phyloP scores from a whole-genome alignment of 2,888 invertebrate genomes.

The Chironomus tentans region DNA sequence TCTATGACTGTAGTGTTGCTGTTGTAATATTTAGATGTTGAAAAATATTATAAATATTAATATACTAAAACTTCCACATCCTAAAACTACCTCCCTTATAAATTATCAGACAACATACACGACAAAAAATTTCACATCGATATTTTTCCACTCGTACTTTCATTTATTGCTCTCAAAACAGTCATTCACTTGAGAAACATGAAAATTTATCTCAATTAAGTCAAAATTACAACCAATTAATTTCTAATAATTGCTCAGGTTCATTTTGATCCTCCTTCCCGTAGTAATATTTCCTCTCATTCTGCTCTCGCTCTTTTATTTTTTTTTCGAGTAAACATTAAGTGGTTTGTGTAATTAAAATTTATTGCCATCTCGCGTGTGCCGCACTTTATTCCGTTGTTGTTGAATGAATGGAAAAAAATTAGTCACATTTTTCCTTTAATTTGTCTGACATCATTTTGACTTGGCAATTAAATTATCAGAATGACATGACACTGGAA shows the following conservation, averaged over 20 bases:
- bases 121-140: no score
- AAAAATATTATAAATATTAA: no score
- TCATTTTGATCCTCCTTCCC: not conserved
- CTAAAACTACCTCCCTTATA: no score
- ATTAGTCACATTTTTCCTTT: not conserved
- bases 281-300: not conserved
- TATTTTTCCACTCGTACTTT: no score
- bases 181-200: not conserved
- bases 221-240: not conserved
- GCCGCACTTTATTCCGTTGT: not conserved
- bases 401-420: not conserved
- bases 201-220: not conserved
- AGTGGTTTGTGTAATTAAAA: not conserved
- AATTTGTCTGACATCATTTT: not conserved
- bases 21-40: no score
- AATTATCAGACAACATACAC: no score
- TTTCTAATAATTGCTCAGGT: not conserved
- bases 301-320: not conserved
- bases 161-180: no score
- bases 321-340: not conserved
- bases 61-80: no score
- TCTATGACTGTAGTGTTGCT: no score
- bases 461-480: not conserved
- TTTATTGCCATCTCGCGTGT: not conserved
- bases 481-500: no score